Evolutionary conservation across 2,888 invertebrate species (phyloP).

Genomic region (Eupithecia dodoneata): DNA sequence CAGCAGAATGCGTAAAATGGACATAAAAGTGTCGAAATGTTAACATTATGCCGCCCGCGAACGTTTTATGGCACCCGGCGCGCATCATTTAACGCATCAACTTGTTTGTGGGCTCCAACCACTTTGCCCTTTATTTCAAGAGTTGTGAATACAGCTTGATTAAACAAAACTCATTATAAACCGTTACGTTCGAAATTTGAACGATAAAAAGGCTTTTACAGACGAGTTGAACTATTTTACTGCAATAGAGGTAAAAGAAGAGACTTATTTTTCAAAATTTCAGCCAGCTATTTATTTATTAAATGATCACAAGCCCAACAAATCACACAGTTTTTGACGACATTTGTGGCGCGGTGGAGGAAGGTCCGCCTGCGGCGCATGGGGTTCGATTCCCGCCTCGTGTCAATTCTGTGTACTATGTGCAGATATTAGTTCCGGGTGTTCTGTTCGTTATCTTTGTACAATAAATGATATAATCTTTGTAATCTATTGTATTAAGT

Average conservation of each 20-base stretch:
- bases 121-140: conserved; percentile 41
- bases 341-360: too few species aligned
- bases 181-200: not conserved
- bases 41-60: conserved; percentile 63
- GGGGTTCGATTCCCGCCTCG: too few species aligned
- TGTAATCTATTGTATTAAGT: too few species aligned
- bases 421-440: too few species aligned
- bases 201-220: not conserved
- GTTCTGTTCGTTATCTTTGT: too few species aligned
- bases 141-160: conserved; percentile 26
- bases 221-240: not conserved
- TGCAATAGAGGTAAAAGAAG: not conserved
- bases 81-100: conserved; percentile 68
- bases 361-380: too few species aligned
- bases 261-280: not conserved
- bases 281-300: not conserved
- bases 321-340: too few species aligned
- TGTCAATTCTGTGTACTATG: too few species aligned
- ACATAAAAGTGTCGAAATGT: conserved; percentile 66
- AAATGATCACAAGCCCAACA: too few species aligned
- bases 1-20: conserved; percentile 58
- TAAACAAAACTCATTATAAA: conserved; percentile 23
- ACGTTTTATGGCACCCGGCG: conserved; percentile 61
- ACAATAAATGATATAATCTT: too few species aligned
- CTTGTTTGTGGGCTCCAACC: conserved; percentile 49